These are phyloP conservation scores for Molorchus minor DNA, from an alignment of 2,888 invertebrate species.

Conservation along the genomic window DNA sequence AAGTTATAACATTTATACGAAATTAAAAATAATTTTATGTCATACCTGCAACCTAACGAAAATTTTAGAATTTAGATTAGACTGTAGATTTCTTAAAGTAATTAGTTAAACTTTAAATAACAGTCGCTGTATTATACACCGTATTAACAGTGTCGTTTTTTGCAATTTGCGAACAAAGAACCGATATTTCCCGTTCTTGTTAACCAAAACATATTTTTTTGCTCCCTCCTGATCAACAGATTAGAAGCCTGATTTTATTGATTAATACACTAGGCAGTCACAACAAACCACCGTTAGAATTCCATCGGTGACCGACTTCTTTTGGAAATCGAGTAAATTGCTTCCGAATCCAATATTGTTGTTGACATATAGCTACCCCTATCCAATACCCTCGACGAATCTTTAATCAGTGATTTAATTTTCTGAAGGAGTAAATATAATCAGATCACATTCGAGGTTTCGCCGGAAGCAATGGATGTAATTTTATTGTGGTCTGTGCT, in stretches of 20 bases:
- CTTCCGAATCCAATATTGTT: conserved; percentile 53
- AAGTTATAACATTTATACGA: too few relatives aligned
- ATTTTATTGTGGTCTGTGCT: too few relatives aligned
- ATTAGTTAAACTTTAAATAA: too few relatives aligned
- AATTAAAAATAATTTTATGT: too few relatives aligned
- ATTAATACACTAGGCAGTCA: conserved; percentile 52
- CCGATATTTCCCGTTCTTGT: conserved; percentile 19
- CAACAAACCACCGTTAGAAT: conserved; percentile 51
- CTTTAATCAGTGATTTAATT: conserved; percentile 30
- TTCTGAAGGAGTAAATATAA: conserved; percentile 34
- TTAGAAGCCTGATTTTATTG: conserved; percentile 45
- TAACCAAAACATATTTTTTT: conserved; percentile 10
- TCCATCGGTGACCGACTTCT: conserved; percentile 49
- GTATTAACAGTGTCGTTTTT: too few relatives aligned
- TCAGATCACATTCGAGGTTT: not conserved
- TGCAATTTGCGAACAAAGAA: too few relatives aligned
- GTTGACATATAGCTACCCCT: conserved; percentile 51
- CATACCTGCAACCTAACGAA: too few relatives aligned
- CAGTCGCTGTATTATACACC: too few relatives aligned
- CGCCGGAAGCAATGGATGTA: too few relatives aligned
- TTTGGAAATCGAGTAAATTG: conserved; percentile 49
- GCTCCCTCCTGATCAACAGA: conserved; percentile 30
- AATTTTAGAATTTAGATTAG: too few relatives aligned
- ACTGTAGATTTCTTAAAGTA: too few relatives aligned
- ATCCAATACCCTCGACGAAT: conserved; percentile 42